Base-by-base conservation (phyloP, 2,113 vertebrate genomes). In the Bothrops jararaca region DNA sequence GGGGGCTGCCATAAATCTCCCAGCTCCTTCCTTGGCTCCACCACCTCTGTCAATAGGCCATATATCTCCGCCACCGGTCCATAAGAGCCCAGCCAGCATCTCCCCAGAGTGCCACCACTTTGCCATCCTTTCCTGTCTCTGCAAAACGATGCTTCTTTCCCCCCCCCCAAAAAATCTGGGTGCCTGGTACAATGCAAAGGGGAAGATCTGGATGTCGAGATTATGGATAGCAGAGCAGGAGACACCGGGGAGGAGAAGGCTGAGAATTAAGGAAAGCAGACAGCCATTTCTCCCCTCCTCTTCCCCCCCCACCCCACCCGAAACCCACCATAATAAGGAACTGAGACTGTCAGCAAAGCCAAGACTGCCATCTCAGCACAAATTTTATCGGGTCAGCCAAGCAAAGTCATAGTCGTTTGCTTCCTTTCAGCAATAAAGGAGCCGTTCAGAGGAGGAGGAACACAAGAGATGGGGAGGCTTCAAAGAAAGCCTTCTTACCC, bases 311-410 rank as follows among this genome's bases (percentile, higher is more conserved):
- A 26, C 26, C 60, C 60, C 4, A 0, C 23, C 13, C 11, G 0
- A 23, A 80, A 50, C 42, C 85, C 85, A 86, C 86, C 45, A 34
- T 53, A 88, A 50, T 18, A 86, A 86, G 85, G 85, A 86, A 48
- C 12, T 52, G 85, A 50, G 42, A 15, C 2, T 64, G 94, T 94
- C 94, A 95, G 93, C 93, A 89, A 53, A 91, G 93, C 12, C 64
- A 45, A 91, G 94, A 52, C 69, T 42, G 92, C 93, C 56, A 54
- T 52, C 89, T 95, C 95, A 95, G 94, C 95, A 95, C 91, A 95
- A 95, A 95, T 94, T 89, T 95, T 95, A 95, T 94, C 92, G 89
- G 58, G 56, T 90, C 89, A 42, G 57, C 34, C 74, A 80, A 80
- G 74, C 74, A 80, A 80, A 80, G 74, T 80, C 74, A 39, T 39